Base-by-base conservation (phyloP, 2,888 invertebrate genomes). In the Troilus luridus region DNA sequence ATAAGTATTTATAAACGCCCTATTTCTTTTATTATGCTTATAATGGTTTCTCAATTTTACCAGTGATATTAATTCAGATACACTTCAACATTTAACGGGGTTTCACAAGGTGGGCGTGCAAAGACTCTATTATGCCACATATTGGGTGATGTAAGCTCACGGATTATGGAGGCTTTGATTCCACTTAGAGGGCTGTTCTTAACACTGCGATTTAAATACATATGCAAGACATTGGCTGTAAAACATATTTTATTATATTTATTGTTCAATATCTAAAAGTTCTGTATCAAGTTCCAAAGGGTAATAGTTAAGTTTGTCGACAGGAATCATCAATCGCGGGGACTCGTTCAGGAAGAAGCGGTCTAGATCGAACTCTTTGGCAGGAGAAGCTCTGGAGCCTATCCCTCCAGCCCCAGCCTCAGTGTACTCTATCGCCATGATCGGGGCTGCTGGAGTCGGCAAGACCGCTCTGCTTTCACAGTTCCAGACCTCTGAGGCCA, bases 401-500 rank as follows among this genome's bases (percentile, higher is more conserved):
- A 93, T 85, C 92, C 93, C 91, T 88, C 93, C 91, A 92, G 88
- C 91, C 11, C 92, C 93, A 91, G 94, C 95, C 41, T 93, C 94
- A 88, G 95, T 95, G 91, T 96, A 96, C 94, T 95, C 95, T 17
- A 98, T 98, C 17, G 97, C 97, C 81, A 96, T 98, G 95, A 94
- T 97, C 6, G 98, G 98, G 3, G 96, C 97, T 0, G 96, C 96
- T 10, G 97, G 97, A 0, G 97, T 97, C 72, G 98, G 98, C 90
- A 98, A 98, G 94, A 97, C 97, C 0, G 97, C 98, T 0, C 95
- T 98, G 14, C 96, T 98, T 94, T 97, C 97, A 93, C 98, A 98
- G 94, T 98, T 98, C 94, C 97, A 97, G 95, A 98, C 98, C 91
- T 98, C 98, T 93, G 98, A 98, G 94, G 98, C 98, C 94, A 98